Base-by-base conservation (phyloP, 1,140 invertebrate genomes). In the Drosophila takahashii region DNA sequence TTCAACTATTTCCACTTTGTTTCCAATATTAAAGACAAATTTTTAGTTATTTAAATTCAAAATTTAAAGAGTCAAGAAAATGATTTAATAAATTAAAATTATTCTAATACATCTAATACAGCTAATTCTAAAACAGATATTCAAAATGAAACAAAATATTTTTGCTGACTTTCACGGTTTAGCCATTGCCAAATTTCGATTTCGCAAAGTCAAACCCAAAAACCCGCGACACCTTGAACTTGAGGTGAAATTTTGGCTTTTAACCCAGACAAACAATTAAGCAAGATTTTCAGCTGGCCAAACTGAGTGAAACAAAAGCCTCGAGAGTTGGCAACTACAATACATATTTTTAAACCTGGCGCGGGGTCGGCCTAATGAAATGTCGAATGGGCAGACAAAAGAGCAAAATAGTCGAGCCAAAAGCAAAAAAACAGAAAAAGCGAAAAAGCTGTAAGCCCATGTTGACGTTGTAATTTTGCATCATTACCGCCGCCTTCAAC, bases 391-490 rank as follows among this genome's bases (percentile, higher is more conserved):
- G 34, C 59, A 52, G 52, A 65, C 51, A 59, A 57, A 41, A 67
- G 47, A 45, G 39, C 32, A 34, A 44, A 48, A 18, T 11, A 45
- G 50, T n/a, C 5, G 22, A 27, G 26, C 10, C 26, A 59, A 22
- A 22, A 22, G 22, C 22, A 22, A 3, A 22, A 29, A 51, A 32
- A 32, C 22, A 22, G 22, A 22, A 29, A 51, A 32, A 32, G 61
- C 18, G 18, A 39, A 52, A 37, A 45, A n/a, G 50, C 61, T 67
- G 50, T 58, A 77, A 80, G 56, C 62, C 76, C 64, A 52, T 64
- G 71, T 89, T 89, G 79, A 87, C 79, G 76, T 77, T 65, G 71
- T 83, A 86, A 87, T 86, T 87, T 86, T 72, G 59, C 61, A 76
- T 79, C 76, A 87, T 79, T 77, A 79, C 71, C 45, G 56, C 45